Evolutionary conservation across 2,797 vertebrate species (phyloP).

Genomic region (Naso thynnoides): DNA sequence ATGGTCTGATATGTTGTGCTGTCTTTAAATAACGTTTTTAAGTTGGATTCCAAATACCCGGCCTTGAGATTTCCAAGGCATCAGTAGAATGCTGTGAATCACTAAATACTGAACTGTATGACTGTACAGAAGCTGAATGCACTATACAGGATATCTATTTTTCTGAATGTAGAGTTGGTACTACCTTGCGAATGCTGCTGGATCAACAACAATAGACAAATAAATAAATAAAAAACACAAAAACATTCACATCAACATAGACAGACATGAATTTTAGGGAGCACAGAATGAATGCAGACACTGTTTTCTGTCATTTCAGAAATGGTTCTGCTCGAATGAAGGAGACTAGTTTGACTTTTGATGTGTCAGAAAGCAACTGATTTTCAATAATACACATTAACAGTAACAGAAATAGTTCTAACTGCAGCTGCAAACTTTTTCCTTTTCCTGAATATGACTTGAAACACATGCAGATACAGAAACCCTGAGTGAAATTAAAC

Average conservation of each 20-base stretch:
- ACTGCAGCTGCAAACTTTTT: slow-evolving; percentile 73
- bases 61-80: slow-evolving; percentile 67
- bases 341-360: slow-evolving; percentile 21
- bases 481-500: slow-evolving; percentile 55
- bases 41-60: slow-evolving; percentile 72
- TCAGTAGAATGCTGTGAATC: slow-evolving; percentile 78
- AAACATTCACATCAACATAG: slow-evolving; percentile 52
- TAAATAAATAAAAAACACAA: slow-evolving; percentile 28
- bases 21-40: slow-evolving; percentile 71
- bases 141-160: slow-evolving; percentile 80
- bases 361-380: slow-evolving; percentile 22
- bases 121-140: slow-evolving; percentile 73
- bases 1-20: slow-evolving; percentile 52
- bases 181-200: slow-evolving; percentile 76
- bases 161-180: slow-evolving; percentile 85
- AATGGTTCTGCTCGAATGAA: slow-evolving; percentile 20
- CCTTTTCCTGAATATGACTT: slow-evolving; percentile 84
- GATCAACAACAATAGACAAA: slow-evolving; percentile 70
- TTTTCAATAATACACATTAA: slow-evolving; percentile 44
- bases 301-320: slow-evolving; percentile 26
- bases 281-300: slow-evolving; percentile 13
- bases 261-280: slow-evolving; percentile 38
- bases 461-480: slow-evolving; percentile 77
- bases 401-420: slow-evolving; percentile 56
- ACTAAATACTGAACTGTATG: slow-evolving; percentile 64